Conservation (phyloP, 2,113 vertebrate genomes). For the Sebastes fasciatus region DNA sequence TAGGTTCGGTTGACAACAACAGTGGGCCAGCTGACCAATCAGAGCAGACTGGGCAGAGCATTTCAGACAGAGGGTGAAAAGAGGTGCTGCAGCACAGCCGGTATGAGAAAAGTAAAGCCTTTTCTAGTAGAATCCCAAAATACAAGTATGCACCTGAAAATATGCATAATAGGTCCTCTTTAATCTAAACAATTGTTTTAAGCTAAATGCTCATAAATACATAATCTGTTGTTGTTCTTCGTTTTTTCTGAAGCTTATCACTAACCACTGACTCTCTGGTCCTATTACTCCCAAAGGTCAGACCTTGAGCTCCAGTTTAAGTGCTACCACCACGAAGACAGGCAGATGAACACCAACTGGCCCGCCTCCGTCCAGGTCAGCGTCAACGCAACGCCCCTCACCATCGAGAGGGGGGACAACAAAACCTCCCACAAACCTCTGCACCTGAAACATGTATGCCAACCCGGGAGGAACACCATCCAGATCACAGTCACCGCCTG, state of each 20-base stretch:
- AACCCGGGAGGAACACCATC: slow-evolving; percentile 98
- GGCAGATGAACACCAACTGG: slow-evolving; percentile 99
- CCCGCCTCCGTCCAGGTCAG: slow-evolving; percentile 99
- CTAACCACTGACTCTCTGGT: neutral
- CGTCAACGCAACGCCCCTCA: slow-evolving; percentile 98
- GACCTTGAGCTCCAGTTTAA: slow-evolving; percentile 99
- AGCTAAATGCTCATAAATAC: too few relatives aligned
- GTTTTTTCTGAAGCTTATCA: neutral
- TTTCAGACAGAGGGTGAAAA: too few relatives aligned
- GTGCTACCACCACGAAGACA: slow-evolving; percentile 99
- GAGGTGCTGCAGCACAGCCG: too few relatives aligned
- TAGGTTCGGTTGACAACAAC: too few relatives aligned
- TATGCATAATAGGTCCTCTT: too few relatives aligned
- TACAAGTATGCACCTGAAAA: too few relatives aligned
- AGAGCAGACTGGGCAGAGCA: too few relatives aligned
- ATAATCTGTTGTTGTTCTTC: neutral
- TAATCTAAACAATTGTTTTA: too few relatives aligned
- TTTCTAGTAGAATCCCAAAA: too few relatives aligned
- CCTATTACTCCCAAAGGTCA: slow-evolving; percentile 82
- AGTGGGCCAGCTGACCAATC: too few relatives aligned
- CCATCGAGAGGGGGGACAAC: slow-evolving; percentile 98
- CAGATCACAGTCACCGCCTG: slow-evolving; percentile 99
- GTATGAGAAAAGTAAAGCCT: too few relatives aligned
- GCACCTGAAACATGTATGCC: slow-evolving; percentile 98
- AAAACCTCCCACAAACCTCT: slow-evolving; percentile 99